Evolutionary conservation across 2,113 vertebrate genomes (phyloP).

Genomic region (Entomyzon cyanotis): DNA sequence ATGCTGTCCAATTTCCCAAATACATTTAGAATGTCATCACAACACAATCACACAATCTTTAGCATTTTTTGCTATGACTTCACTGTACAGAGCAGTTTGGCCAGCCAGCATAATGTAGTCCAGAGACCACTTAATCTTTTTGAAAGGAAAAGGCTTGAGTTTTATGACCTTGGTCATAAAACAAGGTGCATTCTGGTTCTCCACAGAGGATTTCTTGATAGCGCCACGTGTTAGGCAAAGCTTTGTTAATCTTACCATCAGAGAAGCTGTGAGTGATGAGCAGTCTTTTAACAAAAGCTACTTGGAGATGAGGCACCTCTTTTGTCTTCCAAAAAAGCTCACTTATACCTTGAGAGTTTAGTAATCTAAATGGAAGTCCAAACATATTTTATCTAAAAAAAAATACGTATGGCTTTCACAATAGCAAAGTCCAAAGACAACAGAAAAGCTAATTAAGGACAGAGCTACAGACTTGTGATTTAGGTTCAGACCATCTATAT

Average conservation of each 20-base stretch:
- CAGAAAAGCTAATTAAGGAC: background rate
- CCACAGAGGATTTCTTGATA: background rate
- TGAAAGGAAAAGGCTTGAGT: background rate
- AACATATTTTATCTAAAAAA: background rate
- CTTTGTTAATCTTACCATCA: background rate
- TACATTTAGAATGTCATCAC: background rate
- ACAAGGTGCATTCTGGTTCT: background rate
- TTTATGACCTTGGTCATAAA: background rate
- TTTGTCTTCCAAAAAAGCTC: background rate
- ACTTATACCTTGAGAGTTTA: background rate
- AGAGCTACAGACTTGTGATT: background rate
- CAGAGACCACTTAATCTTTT: background rate
- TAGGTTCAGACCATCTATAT: background rate
- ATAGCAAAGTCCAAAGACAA: background rate
- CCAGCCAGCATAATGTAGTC: background rate
- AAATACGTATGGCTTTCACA: background rate
- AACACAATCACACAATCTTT: background rate
- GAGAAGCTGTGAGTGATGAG: background rate
- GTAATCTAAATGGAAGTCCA: background rate
- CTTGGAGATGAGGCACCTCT: background rate
- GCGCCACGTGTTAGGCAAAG: background rate
- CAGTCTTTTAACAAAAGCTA: background rate
- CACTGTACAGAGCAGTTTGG: background rate
- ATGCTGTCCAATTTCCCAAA: background rate
- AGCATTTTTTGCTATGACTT: background rate